Conservation (phyloP, 2,113 vertebrate genomes). For the Noctilio leporinus region DNA sequence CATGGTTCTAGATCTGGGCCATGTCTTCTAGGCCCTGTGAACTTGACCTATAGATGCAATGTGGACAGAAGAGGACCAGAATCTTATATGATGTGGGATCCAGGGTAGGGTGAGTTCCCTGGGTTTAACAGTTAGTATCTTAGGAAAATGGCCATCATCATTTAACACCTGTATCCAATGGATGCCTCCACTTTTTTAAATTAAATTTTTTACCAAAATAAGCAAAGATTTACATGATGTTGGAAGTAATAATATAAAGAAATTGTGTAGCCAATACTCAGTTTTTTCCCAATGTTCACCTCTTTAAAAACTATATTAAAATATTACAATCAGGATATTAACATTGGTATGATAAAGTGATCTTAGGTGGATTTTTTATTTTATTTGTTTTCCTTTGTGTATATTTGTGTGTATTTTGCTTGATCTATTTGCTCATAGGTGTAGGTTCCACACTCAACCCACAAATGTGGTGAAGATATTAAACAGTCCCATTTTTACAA, state of each 20-base stretch:
- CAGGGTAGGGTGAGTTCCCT: not conserved
- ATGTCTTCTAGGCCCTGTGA: not conserved
- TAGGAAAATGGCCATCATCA: not conserved
- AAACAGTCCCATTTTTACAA: not conserved
- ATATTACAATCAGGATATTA: not conserved
- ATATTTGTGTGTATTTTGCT: not conserved
- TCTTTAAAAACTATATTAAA: not conserved
- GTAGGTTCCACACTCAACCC: not conserved
- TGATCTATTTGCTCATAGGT: not conserved
- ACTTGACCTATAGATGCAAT: not conserved
- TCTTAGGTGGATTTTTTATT: not conserved
- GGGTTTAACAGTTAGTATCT: not conserved
- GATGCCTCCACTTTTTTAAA: not conserved
- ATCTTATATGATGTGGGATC: too few relatives aligned
- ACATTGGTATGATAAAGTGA: not conserved
- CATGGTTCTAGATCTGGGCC: accelerated
- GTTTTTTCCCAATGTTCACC: not conserved
- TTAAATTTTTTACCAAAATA: not conserved
- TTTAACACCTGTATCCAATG: not conserved
- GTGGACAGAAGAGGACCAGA: not conserved
- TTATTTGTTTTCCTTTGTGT: not conserved
- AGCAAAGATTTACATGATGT: not conserved
- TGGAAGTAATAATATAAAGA: not conserved
- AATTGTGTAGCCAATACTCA: not conserved
- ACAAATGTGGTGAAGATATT: not conserved